Percentiles rank a stretch among this genome's conserved stretches.
These are phyloP conservation scores for Ridgeia piscesae DNA, from an alignment of 1,140 invertebrate species.

Conservation along the genomic window DNA sequence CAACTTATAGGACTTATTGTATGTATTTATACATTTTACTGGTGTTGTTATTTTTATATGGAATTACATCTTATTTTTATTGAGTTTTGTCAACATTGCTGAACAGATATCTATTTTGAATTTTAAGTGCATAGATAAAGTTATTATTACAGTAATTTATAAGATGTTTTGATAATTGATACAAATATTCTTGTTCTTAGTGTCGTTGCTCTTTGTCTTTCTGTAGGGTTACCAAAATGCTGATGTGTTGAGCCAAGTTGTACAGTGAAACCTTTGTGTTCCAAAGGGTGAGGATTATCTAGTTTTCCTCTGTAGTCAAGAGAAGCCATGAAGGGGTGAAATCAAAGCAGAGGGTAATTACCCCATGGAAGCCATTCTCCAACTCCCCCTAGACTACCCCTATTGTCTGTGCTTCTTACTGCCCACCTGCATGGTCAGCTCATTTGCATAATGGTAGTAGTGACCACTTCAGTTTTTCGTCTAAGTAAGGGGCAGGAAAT, in stretches of 20 bases:
- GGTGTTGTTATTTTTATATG: no score
- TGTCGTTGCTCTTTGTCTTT: no score
- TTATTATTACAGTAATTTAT: no score
- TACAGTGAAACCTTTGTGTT: background rate
- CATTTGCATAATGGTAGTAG: background rate
- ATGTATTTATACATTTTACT: no score
- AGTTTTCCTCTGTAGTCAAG: background rate
- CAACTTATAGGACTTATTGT: no score
- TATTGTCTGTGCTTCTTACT: background rate
- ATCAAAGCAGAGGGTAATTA: background rate
- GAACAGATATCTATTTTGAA: no score
- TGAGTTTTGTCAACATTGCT: no score
- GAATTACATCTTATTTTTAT: no score
- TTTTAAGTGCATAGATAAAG: no score
- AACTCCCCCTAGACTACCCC: background rate
- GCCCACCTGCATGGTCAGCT: background rate
- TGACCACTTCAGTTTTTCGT: background rate
- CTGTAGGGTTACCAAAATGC: no score
- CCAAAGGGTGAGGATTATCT: background rate
- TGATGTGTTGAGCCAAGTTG: background rate
- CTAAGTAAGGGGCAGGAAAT: background rate
- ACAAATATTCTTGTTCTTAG: no score
- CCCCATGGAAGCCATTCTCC: background rate
- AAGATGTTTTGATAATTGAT: no score
- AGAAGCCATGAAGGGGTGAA: background rate